These are phyloP conservation scores for Morone chrysops DNA, from an alignment of 2,113 vertebrate genomes.

Conservation along the genomic window DNA sequence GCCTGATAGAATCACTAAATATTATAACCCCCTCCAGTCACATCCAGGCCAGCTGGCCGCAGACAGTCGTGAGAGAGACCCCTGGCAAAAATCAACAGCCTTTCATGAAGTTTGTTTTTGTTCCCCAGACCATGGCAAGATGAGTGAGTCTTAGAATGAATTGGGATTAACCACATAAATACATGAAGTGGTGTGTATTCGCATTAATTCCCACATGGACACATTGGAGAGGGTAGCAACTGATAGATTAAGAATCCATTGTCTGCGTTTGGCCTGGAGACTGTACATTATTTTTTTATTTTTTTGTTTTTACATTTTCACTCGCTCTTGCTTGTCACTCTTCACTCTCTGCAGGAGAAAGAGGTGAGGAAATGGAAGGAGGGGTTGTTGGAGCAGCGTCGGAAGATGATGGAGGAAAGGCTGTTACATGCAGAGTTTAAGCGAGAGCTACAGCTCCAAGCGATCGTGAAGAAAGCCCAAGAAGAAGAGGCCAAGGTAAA, in stretches of 20 bases:
- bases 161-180: slow-evolving; percentile 75
- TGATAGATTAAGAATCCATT: slow-evolving; percentile 35
- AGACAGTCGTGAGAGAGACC: slow-evolving; percentile 68
- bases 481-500: slow-evolving; percentile 97
- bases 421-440: slow-evolving; percentile 97
- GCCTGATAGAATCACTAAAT: slow-evolving; percentile 77
- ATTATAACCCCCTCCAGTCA: slow-evolving; percentile 63
- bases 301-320: not conserved
- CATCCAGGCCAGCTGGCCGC: slow-evolving; percentile 67
- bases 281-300: slow-evolving; percentile 14
- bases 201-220: slow-evolving; percentile 49
- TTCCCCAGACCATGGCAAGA: slow-evolving; percentile 59
- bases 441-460: slow-evolving; percentile 96
- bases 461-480: slow-evolving; percentile 98
- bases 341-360: slow-evolving; percentile 88
- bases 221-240: slow-evolving; percentile 29
- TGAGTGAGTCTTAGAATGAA: slow-evolving; percentile 69
- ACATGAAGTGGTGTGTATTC: slow-evolving; percentile 68
- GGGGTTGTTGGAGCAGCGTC: slow-evolving; percentile 94
- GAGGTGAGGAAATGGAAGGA: slow-evolving; percentile 99
- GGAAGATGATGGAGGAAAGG: slow-evolving; percentile 98
- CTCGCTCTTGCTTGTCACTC: not conserved
- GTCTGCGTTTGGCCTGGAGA: slow-evolving; percentile 36
- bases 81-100: slow-evolving; percentile 76
- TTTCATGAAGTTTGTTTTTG: slow-evolving; percentile 79